Conservation (phyloP, 2,797 vertebrate genomes). For the Pangasius macronema region DNA sequence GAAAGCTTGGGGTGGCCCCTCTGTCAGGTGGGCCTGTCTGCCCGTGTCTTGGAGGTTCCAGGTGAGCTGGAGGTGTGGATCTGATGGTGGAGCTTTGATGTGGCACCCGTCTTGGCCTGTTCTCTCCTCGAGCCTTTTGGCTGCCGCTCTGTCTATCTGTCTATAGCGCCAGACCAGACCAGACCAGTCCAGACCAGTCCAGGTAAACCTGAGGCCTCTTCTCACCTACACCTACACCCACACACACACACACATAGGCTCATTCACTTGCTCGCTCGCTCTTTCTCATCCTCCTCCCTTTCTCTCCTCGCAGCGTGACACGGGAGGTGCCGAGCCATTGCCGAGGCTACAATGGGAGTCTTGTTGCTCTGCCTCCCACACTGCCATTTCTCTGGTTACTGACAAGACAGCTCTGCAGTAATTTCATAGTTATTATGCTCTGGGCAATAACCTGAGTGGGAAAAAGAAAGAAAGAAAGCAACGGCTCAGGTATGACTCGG, state of each 20-base stretch:
- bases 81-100: conserved; percentile 76
- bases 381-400: conserved; percentile 61
- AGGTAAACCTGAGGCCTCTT: conserved; percentile 63
- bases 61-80: conserved; percentile 78
- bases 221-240: conserved; percentile 26
- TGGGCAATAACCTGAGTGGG: conserved; percentile 56
- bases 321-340: conserved; percentile 55
- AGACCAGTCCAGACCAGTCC: not conserved
- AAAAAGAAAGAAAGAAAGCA: conserved; percentile 53
- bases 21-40: conserved; percentile 58
- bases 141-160: conserved; percentile 76
- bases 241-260: conserved; percentile 23
- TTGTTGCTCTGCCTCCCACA: conserved; percentile 60
- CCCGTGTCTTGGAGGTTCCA: conserved; percentile 39
- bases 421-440: conserved; percentile 65
- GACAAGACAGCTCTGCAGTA: conserved; percentile 56
- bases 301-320: conserved; percentile 40
- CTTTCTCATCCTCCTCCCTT: conserved; percentile 37
- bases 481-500: conserved; percentile 49
- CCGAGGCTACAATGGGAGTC: conserved; percentile 57
- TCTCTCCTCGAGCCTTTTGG: conserved; percentile 75
- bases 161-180: conserved; percentile 78
- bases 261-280: not conserved
- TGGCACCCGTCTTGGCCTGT: conserved; percentile 75
- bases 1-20: conserved; percentile 79